Base-by-base conservation (phyloP, 2,113 vertebrate species). In the Nothobranchius furzeri region DNA sequence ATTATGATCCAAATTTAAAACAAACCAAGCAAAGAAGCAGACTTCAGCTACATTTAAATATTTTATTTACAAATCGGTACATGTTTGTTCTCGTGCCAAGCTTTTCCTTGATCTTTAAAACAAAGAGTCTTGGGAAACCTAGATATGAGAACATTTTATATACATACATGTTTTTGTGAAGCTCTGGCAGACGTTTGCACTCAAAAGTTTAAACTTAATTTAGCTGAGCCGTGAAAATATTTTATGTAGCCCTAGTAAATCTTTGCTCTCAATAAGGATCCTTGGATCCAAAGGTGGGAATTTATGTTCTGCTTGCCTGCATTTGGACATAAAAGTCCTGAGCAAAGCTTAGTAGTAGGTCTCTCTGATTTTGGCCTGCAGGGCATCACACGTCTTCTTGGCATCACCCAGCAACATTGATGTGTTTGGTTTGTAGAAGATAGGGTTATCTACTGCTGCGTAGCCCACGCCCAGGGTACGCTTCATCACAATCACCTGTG, bases 401-500 rank as follows among this genome's bases (percentile, higher is more conserved):
- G 90, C 92, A 43, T 94, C 91, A 75, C 91, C 91, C 49, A 94
- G 89, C 75, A 94, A 69, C 91, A 92, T 93, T 0, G 89, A 87
- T 24, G 90, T 92, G 82, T 93, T 94, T 47, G 91, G 90, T 68
- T 93, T 94, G 84, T 93, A 92, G 80, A 94, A 93, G 54, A 95
- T 93, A 20, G 92, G 93, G 65, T 94, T 95, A 69, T 94, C 91
- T 0, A 95, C 93, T 1, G 94, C 93, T n/a, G 94, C 93, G 3
- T 94, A 94, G 30, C 93, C 94, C 40, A 94, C 93, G 0, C 93
- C 93, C 25, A 94, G 70, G 0, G 93, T 94, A 8, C 93, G 86
- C 82, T 94, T 95, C 93, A 94, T 95, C 79, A 95, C 92, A 1
- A 94, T 91, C 68, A 94, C 93, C 93, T 94, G 64, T 5, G 60